Percentiles rank a stretch among this genome's conserved stretches.
phyloP scores from a whole-genome alignment of 2,888 invertebrate species.

The Cataglyphis rosenhaueri region DNA sequence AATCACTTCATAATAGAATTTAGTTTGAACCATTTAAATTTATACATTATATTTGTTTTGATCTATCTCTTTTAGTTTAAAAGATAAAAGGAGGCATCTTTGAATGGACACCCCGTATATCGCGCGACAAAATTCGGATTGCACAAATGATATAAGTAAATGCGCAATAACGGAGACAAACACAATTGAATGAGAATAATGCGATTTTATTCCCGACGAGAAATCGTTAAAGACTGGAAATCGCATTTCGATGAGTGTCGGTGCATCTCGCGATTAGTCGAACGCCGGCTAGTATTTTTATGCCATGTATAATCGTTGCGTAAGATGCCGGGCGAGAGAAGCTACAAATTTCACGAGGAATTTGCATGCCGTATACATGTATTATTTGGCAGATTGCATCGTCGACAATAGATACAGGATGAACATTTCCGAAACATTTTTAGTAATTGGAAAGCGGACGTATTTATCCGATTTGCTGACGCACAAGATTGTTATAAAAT shows the following conservation, averaged over 20 bases:
- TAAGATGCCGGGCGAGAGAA: constrained; percentile 51
- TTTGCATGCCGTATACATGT: constrained; percentile 30
- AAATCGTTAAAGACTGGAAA: constrained; percentile 12
- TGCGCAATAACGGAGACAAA: constrained; percentile 5
- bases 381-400: constrained; percentile 64
- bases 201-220: constrained; percentile 1
- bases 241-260: not conserved
- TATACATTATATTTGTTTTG: too few species aligned
- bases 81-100: too few species aligned
- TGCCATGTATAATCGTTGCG: constrained; percentile 61
- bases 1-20: too few species aligned
- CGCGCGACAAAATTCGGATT: not conserved
- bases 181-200: not conserved
- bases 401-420: constrained; percentile 36
- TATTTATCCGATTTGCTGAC: not conserved
- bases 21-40: too few species aligned
- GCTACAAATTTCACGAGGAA: constrained; percentile 49
- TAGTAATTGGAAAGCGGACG: constrained; percentile 16
- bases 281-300: constrained; percentile 49
- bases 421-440: constrained; percentile 28
- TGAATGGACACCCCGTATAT: not conserved
- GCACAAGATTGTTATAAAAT: not conserved
- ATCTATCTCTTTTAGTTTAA: too few species aligned
- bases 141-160: not conserved
- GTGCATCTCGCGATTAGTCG: not conserved